These are phyloP conservation scores for Resseliella maxima DNA, from an alignment of 2,888 invertebrate genomes.

Conservation along the genomic window DNA sequence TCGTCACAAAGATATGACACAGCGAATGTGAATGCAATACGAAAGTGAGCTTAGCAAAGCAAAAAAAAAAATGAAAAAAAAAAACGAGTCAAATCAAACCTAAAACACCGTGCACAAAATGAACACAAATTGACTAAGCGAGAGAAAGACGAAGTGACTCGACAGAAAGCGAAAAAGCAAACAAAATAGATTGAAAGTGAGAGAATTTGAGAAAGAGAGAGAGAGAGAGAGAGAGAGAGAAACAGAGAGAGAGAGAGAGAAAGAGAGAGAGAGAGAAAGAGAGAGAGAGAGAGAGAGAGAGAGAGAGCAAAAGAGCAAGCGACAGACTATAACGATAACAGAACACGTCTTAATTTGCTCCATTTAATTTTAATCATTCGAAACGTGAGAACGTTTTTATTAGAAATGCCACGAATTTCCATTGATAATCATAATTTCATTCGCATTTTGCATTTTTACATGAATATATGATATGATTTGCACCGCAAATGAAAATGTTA, in stretches of 20 bases:
- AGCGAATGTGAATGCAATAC: conserved; percentile 48
- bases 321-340: conserved; percentile 36
- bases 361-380: conserved; percentile 54
- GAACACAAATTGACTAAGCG: too few species aligned
- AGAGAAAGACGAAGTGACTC: too few species aligned
- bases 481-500: conserved; percentile 33
- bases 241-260: not conserved
- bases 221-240: not conserved
- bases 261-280: not conserved
- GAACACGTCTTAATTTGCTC: conserved; percentile 55
- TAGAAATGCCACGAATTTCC: not conserved
- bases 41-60: not conserved
- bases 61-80: not conserved
- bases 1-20: conserved; percentile 19
- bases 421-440: conserved; percentile 45
- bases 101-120: too few species aligned
- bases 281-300: not conserved
- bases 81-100: not conserved
- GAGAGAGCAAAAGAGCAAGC: not conserved
- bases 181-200: too few species aligned
- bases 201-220: too few species aligned
- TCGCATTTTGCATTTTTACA: not conserved
- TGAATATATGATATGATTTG: not conserved
- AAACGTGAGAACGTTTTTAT: conserved; percentile 53
- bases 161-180: too few species aligned